These are phyloP conservation scores for Lasioglossum calceatum DNA, from an alignment of 2,888 invertebrate genomes.

Conservation along the genomic window DNA sequence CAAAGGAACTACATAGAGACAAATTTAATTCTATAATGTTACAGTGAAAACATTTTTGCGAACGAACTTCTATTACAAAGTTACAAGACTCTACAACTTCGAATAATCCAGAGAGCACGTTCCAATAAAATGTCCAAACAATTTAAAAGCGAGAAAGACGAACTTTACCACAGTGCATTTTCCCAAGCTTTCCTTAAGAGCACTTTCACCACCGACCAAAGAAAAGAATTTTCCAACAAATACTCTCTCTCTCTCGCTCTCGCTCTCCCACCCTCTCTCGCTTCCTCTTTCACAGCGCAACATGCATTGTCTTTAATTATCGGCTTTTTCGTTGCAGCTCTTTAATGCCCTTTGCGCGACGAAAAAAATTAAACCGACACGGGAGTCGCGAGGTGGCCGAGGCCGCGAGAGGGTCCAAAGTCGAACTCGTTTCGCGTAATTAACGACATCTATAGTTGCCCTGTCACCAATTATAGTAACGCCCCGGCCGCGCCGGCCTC, in stretches of 20 bases:
- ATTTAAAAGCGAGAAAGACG: not conserved
- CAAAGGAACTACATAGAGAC: no score
- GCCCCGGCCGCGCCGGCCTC: slow-evolving; percentile 24
- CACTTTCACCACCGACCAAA: not conserved
- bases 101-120: not conserved
- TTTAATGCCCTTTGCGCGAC: not conserved
- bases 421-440: slow-evolving; percentile 41
- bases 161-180: not conserved
- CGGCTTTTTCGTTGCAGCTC: not conserved
- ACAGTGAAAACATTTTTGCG: not conserved
- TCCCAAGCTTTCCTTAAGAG: not conserved
- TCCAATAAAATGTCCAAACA: not conserved
- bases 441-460: slow-evolving; percentile 56
- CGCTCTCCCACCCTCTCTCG: not conserved
- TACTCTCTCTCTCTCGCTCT: not conserved
- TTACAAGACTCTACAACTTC: not conserved
- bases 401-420: not conserved
- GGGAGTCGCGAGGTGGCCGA: slow-evolving; percentile 41
- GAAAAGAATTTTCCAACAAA: not conserved
- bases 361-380: slow-evolving; percentile 4
- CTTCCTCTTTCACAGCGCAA: not conserved
- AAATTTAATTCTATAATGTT: no score
- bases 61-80: not conserved
- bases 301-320: slow-evolving; percentile 24
- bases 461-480: slow-evolving; percentile 57